Base-by-base conservation (phyloP, 2,797 vertebrate species). In the Characodon lateralis region DNA sequence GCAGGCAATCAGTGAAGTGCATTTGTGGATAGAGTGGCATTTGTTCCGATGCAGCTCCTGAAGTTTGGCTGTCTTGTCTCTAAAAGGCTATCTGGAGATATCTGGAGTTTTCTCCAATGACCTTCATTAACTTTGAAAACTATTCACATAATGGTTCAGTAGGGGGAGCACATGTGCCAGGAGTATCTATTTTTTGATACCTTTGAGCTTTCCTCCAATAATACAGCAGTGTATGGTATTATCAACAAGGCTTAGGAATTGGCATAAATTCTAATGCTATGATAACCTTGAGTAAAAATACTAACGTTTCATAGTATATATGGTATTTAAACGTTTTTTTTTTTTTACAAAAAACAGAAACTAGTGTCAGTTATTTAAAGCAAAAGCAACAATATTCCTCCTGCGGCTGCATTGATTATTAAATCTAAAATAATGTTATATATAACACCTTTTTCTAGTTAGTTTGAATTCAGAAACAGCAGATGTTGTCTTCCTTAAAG, bases 331-430 rank as follows among this genome's bases (percentile, higher is more conserved):
- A 35, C 5, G 2, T 61, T 65, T 63, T 39, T 20, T 63, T 63
- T 31, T 26, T 7, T 63, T 35, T 63, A 35, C 50, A 20, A 53
- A 55, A 55, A 39, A 68, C 7, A 56, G 2, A 7, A 56, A n/a
- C 20, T 24, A 5, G 22, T 6, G 2, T 5, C 13, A 41, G 35
- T 41, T 24, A 12, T 12, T 66, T 41, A 66, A 65, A 18, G 28
- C 59, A 63, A 63, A 63, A 63, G 59, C 28, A 63, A 35, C 28
- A 63, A 63, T 20, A 63, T 63, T 63, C 59, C 16, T 63, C 48
- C 48, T 3, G 13, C 48, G 0, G 14, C 14, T 50, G 1, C 43
- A 43, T 43, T 43, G 43, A 43, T 43, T 43, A 43, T 43, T 43
- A 43, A 43, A 43, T 6, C 6, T 43, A 43, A 43, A 43, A 43